phyloP scores from a whole-genome alignment of 2,797 vertebrate species.

The Myoxocephalus aenaeus region DNA sequence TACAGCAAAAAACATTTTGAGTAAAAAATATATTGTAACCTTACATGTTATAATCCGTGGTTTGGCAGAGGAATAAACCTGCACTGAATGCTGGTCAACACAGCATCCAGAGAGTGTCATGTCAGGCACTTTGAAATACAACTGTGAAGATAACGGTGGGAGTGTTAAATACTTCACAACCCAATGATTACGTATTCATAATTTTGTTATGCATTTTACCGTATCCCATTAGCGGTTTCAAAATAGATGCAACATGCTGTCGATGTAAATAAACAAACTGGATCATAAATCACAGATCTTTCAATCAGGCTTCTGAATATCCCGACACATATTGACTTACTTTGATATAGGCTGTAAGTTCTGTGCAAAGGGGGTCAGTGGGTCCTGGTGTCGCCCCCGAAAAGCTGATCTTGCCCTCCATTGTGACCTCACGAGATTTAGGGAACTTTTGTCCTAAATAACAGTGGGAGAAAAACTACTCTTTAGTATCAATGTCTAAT shows the following conservation, averaged over 20 bases:
- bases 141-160: conserved; percentile 72
- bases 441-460: conserved; percentile 94
- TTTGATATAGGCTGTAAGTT: conserved; percentile 92
- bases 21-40: conserved; percentile 49
- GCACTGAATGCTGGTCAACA: conserved; percentile 95
- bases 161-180: background rate
- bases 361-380: conserved; percentile 89
- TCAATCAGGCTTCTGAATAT: background rate
- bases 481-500: conserved; percentile 10
- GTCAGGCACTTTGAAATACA: conserved; percentile 94
- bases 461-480: background rate
- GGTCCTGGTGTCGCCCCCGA: conserved; percentile 81
- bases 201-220: background rate
- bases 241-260: background rate
- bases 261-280: background rate
- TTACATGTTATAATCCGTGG: conserved; percentile 90
- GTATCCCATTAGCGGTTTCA: background rate
- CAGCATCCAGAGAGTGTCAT: conserved; percentile 93
- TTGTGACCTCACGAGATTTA: conserved; percentile 90
- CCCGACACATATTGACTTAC: conserved; percentile 74
- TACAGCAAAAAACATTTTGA: background rate
- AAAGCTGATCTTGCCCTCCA: conserved; percentile 90
- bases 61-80: conserved; percentile 93
- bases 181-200: background rate
- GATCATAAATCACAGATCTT: background rate